Evolutionary conservation across 1,140 invertebrate species (phyloP), one percentile per base, ranked within the genome.

Genomic region (Chymomyza costata): DNA sequence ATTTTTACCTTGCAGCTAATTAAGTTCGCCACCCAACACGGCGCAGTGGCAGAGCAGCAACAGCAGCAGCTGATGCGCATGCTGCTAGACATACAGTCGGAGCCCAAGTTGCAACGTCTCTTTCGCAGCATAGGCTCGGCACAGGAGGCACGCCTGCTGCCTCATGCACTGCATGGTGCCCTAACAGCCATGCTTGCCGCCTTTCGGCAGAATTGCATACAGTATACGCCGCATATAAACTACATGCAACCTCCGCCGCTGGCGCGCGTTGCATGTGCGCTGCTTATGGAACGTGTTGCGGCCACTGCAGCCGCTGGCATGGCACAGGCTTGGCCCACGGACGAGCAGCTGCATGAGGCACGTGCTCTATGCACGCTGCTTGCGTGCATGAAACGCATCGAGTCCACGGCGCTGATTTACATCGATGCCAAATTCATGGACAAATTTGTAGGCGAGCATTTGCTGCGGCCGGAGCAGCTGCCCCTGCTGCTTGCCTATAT

Each of bases 181-280:
- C 54, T 86, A 11, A 35, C 54, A 16, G 45, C 67, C 15, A 86
- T 86, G 84, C 6, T 82, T 43, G 35, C 48, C 14, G 43, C 46
- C 35, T 86, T 86, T 43, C 65, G 66, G 44, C 71, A 84, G 44
- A 70, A 85, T 31, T 86, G 84, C 65, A 82, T 85, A 19, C 84
- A 85, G 47, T 68, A 83, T 71, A 81, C 83, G 32, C 81, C 84
- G 11, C 84, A 86, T 51, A 82, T 86, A 39, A 82, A 84, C 65
- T 86, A 86, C 55, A 82, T 86, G 73, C 82, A 85, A 41, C 44
- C 65, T 55, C 65, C 80, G 51, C 81, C 82, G 31, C 49, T 86
- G 60, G 71, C 73, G 28, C 83, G 74, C 32, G 71, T 78, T 21
- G 57, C 82, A 37, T 58, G 64, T 35, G 44, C 60, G 8, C 28